Percentiles rank a stretch among this genome's conserved stretches.
Conservation (phyloP, 2,888 invertebrate genomes). For the Drosophila aldrichi region DNA sequence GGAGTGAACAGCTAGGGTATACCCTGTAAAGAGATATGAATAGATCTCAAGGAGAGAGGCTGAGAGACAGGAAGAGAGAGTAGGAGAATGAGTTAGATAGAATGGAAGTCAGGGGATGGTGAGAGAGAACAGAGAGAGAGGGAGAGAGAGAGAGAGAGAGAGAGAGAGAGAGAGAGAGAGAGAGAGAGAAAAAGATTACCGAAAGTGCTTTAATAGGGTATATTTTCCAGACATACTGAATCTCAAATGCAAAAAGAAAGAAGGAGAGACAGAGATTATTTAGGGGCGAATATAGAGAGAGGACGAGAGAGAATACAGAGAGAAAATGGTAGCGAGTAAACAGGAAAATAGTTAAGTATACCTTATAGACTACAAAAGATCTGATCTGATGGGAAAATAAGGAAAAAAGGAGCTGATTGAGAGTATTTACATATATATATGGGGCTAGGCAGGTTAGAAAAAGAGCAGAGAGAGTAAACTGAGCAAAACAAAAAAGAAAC, state of each 20-base stretch:
- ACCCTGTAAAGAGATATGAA: background rate
- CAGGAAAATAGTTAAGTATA: no score
- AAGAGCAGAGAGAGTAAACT: background rate
- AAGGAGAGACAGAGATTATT: background rate
- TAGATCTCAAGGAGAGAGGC: background rate
- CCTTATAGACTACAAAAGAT: no score
- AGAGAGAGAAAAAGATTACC: no score
- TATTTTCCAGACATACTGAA: background rate
- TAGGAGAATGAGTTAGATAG: background rate
- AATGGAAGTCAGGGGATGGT: no score
- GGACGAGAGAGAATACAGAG: background rate
- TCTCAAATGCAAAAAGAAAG: background rate
- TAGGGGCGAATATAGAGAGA: background rate
- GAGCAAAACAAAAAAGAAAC: background rate
- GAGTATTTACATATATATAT: background rate
- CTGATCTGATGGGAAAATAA: background rate
- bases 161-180: background rate
- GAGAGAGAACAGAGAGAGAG: background rate
- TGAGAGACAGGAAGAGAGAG: background rate
- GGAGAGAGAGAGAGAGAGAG: background rate
- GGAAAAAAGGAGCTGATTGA: background rate
- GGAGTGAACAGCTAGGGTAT: background rate
- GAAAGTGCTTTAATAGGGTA: background rate
- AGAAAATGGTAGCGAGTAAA: no score
- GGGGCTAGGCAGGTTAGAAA: no score